Conservation (phyloP, 2,888 invertebrate genomes). For the Sinodicranocentrus sp. region DNA sequence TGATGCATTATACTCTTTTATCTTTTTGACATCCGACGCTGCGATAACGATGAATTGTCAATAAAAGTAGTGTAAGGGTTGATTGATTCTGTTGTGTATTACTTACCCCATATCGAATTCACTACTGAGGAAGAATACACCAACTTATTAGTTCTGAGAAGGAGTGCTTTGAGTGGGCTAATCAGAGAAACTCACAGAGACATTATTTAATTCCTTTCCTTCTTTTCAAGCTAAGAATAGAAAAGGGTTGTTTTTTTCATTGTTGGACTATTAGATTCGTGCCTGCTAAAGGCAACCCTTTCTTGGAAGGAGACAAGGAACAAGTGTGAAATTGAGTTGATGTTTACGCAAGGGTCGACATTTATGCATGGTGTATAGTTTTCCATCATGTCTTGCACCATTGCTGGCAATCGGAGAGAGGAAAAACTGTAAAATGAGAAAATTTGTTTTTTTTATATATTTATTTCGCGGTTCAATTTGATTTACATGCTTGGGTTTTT, state of each 20-base stretch:
- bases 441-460: too few species aligned
- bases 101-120: background rate
- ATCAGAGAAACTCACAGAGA: constrained; percentile 19
- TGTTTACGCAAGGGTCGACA: too few species aligned
- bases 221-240: background rate
- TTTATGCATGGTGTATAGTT: too few species aligned
- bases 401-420: too few species aligned
- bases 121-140: background rate
- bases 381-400: too few species aligned
- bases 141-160: constrained; percentile 17
- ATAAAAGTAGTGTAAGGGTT: constrained; percentile 18
- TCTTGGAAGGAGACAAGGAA: constrained; percentile 5
- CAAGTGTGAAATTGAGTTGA: constrained; percentile 8
- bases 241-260: background rate
- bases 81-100: constrained; percentile 31
- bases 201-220: background rate
- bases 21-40: constrained; percentile 13
- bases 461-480: too few species aligned
- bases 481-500: too few species aligned
- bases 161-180: constrained; percentile 20
- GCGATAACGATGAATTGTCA: constrained; percentile 29
- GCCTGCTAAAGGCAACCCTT: background rate
- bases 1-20: background rate
- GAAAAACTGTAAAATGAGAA: too few species aligned
- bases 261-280: background rate